Base-by-base conservation (phyloP, 1,140 invertebrate species). In the Drosophila mauritiana region DNA sequence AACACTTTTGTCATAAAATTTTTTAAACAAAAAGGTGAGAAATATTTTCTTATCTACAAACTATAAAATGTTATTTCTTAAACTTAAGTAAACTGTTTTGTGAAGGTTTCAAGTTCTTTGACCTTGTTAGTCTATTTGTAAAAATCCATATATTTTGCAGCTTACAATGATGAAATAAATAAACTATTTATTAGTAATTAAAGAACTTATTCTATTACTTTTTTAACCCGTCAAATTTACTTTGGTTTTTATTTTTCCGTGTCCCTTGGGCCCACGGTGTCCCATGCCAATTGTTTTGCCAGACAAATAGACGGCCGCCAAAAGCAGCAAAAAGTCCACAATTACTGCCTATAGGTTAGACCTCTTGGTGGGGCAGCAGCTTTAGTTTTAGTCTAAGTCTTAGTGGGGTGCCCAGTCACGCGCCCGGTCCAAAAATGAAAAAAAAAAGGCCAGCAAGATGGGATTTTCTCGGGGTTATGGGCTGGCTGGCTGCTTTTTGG, bases 341-440 rank as follows among this genome's bases (percentile, higher is more conserved):
- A 65, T 75, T 75, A 58, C 46, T 75, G 52, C 20, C 52, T 20
- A 36, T 53, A 62, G 64, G 51, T 25, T 51, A 69, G 51, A 65
- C 34, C 64, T 69, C 37, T 57, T 70, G 68, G 68, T 70, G 68
- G 64, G 45, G 46, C 40, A 59, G 8, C 64, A 13, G 36, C 40
- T 49, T 73, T 31, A n/a, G 57, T 13, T 20, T 17, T 11, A 39
- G 37, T 13, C 37, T 5, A 39, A 39, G 37, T 48, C 70, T 55
- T 73, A 5, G 70, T 74, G 59, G 73, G 73, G 73, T 76, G 73
- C 73, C 73, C 55, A 77, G 73, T 77, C 74, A 77, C 73, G 74
- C 74, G 62, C 39, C 73, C 39, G 17, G 52, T 4, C 34, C 22
- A 42, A 45, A 51, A 42, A 12, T 10, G 31, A 43, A 22, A 53